These are phyloP conservation scores for Vanessa cardui DNA, from an alignment of 2,888 invertebrate genomes.

Conservation along the genomic window DNA sequence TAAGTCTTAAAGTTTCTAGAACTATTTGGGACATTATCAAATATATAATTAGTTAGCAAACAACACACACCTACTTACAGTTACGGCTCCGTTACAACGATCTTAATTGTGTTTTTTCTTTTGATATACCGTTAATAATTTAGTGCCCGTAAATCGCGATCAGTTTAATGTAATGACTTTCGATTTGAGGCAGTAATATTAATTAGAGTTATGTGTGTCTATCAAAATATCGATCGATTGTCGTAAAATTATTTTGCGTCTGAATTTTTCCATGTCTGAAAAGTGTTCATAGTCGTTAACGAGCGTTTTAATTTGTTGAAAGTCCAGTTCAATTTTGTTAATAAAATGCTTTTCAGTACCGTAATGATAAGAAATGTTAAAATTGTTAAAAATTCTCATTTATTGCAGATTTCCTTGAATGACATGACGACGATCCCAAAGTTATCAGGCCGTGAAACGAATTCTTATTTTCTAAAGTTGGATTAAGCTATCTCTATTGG, in stretches of 20 bases:
- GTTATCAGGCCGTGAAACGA: slow-evolving; percentile 12
- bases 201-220: not conserved
- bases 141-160: not conserved
- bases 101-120: not conserved
- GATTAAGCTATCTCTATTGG: slow-evolving; percentile 17
- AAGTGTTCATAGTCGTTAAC: too few species aligned
- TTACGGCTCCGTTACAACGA: too few species aligned
- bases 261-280: too few species aligned
- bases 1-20: too few species aligned
- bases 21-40: too few species aligned
- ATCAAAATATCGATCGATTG: not conserved
- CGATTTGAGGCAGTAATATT: not conserved
- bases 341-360: not conserved
- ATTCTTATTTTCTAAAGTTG: slow-evolving; percentile 8
- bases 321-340: not conserved
- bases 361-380: not conserved
- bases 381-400: not conserved
- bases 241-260: not conserved
- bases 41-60: too few species aligned
- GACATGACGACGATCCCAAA: slow-evolving; percentile 11
- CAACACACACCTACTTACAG: too few species aligned
- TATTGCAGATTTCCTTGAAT: slow-evolving; percentile 7
- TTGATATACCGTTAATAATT: not conserved
- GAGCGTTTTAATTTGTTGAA: not conserved
- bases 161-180: not conserved